phyloP scores from a whole-genome alignment of 1,140 invertebrate species.

The Pseudomyrmex concolor region DNA sequence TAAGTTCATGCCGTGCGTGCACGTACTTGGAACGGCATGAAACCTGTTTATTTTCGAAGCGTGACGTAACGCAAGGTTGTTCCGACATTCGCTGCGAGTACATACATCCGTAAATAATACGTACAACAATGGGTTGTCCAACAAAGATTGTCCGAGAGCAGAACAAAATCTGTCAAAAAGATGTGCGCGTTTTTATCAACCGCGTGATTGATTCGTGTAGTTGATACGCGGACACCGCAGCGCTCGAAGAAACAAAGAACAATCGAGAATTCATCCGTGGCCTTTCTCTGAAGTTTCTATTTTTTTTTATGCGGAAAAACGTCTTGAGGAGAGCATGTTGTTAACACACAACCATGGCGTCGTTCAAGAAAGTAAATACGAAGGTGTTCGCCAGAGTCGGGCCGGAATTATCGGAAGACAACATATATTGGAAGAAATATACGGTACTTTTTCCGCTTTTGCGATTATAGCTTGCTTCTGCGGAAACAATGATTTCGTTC shows the following conservation, averaged over 20 bases:
- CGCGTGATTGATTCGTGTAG: too few species aligned
- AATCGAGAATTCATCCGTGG: too few species aligned
- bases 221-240: too few species aligned
- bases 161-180: too few species aligned
- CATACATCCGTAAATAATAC: too few species aligned
- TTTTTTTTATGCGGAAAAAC: too few species aligned
- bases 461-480: neutral
- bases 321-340: neutral
- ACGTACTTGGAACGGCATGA: constrained; percentile 4
- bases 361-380: constrained; percentile 91
- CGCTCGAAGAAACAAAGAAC: too few species aligned
- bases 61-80: constrained; percentile 60
- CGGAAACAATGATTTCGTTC: constrained; percentile 5
- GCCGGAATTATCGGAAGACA: constrained; percentile 90
- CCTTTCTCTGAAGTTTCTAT: too few species aligned
- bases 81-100: too few species aligned
- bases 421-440: constrained; percentile 94
- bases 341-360: constrained; percentile 83
- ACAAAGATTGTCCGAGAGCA: too few species aligned
- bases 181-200: too few species aligned
- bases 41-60: constrained; percentile 38
- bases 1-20: constrained; percentile 23
- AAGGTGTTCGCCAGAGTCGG: constrained; percentile 89
- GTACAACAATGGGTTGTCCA: too few species aligned
- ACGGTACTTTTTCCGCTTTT: constrained; percentile 86